A percentile compares a stretch with the other conserved stretches of the same genome.
These are phyloP conservation scores for Drosophila erecta DNA, from an alignment of 1,140 invertebrate species.

Conservation along the genomic window DNA sequence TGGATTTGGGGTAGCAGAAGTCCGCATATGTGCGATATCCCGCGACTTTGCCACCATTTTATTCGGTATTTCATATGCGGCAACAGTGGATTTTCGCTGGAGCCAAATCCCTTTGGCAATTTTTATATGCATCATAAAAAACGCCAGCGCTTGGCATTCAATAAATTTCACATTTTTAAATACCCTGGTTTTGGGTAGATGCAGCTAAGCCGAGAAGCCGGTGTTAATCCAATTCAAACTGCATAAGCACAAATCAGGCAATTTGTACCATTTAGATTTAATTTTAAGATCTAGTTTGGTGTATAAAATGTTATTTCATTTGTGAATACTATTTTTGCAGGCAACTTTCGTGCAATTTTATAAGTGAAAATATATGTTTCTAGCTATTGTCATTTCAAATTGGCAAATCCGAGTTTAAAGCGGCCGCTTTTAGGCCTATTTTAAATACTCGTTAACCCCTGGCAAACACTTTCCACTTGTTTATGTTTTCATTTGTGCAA, in stretches of 20 bases:
- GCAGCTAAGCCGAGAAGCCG: neutral
- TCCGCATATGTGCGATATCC: conserved; percentile 22
- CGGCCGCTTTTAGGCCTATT: neutral
- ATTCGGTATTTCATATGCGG: conserved; percentile 52
- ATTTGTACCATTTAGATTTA: too few species aligned
- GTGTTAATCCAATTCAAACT: neutral
- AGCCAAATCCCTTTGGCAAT: conserved; percentile 71
- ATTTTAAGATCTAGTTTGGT: too few species aligned
- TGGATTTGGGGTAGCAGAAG: conserved; percentile 30
- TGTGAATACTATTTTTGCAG: too few species aligned
- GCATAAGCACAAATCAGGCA: too few species aligned
- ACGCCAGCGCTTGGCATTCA: conserved; percentile 61
- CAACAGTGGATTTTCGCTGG: conserved; percentile 58
- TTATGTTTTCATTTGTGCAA: conserved; percentile 69
- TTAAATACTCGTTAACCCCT: conserved; percentile 18
- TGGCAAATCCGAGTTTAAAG: neutral
- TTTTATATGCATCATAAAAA: conserved; percentile 69
- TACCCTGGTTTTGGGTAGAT: conserved; percentile 24
- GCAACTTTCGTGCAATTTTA: too few species aligned
- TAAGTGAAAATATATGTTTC: too few species aligned
- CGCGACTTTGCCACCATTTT: conserved; percentile 25
- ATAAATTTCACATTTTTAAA: conserved; percentile 68
- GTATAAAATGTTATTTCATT: too few species aligned
- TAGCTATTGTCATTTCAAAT: too few species aligned
- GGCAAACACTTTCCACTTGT: conserved; percentile 34